Evolutionary conservation across 2,797 vertebrate genomes (phyloP).

Genomic region (Onychomys leucogaster): DNA sequence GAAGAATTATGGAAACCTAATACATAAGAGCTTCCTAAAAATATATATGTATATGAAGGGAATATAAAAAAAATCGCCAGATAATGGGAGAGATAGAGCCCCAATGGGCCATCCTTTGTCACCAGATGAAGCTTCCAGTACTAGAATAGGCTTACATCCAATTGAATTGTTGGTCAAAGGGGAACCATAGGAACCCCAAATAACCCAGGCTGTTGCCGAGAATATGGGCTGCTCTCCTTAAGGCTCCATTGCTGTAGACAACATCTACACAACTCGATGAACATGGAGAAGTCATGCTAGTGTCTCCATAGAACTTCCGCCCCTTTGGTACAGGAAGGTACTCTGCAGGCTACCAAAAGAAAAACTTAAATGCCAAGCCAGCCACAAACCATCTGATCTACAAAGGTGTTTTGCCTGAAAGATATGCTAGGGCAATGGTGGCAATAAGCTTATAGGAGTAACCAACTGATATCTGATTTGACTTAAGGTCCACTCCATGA

Average conservation of each 20-base stretch:
- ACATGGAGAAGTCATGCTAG: neutral
- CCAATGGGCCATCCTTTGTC: neutral
- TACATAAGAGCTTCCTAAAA: neutral
- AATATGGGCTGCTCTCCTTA: neutral
- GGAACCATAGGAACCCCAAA: no score
- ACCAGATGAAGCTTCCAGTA: neutral
- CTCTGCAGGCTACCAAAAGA: no score
- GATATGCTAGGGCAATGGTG: neutral
- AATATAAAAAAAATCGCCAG: no score
- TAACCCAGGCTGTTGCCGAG: neutral
- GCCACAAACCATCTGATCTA: neutral
- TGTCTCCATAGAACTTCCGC: neutral
- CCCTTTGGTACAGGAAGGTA: no score
- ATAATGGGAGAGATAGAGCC: neutral
- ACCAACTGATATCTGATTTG: neutral
- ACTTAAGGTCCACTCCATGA: neutral
- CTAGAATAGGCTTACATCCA: neutral
- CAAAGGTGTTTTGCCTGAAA: neutral
- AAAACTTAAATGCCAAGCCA: neutral
- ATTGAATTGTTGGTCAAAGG: neutral
- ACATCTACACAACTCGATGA: neutral
- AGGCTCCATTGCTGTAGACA: no score
- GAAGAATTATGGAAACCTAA: neutral
- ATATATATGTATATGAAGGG: neutral
- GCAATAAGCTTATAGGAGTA: neutral